A percentile compares a stretch with the other conserved stretches of the same genome.
phyloP scores from a whole-genome alignment of 2,888 invertebrate genomes.

The Eristalis tenax region DNA sequence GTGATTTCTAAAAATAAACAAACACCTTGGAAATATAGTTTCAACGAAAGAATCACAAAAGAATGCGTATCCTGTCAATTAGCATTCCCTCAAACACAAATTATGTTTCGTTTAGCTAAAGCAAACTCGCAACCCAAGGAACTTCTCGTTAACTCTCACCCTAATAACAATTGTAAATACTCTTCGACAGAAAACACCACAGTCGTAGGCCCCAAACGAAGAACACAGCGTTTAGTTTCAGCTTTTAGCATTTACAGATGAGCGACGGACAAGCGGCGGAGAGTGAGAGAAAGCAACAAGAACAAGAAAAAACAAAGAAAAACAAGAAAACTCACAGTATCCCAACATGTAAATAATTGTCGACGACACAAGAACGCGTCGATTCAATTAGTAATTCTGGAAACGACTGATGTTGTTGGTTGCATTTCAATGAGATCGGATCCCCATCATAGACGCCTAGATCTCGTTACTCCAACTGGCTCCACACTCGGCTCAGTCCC shows the following conservation, averaged over 20 bases:
- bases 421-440: constrained; percentile 79
- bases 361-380: constrained; percentile 78
- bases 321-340: constrained; percentile 62
- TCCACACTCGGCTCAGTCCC: constrained; percentile 52
- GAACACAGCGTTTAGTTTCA: background rate
- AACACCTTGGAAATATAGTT: background rate
- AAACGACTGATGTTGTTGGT: constrained; percentile 79
- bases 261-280: constrained; percentile 22
- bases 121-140: background rate
- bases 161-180: constrained; percentile 20
- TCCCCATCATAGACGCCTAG: constrained; percentile 74
- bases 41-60: background rate
- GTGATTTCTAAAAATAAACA: background rate
- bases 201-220: background rate
- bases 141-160: background rate
- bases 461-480: constrained; percentile 74
- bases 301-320: constrained; percentile 40
- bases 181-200: constrained; percentile 6
- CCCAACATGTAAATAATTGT: constrained; percentile 71
- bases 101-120: background rate
- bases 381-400: constrained; percentile 81
- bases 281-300: constrained; percentile 13
- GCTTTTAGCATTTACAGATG: constrained; percentile 1
- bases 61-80: constrained; percentile 12
- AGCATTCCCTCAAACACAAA: constrained; percentile 1